phyloP scores from a whole-genome alignment of 2,797 vertebrate genomes.

The Bradypodion pumilum region DNA sequence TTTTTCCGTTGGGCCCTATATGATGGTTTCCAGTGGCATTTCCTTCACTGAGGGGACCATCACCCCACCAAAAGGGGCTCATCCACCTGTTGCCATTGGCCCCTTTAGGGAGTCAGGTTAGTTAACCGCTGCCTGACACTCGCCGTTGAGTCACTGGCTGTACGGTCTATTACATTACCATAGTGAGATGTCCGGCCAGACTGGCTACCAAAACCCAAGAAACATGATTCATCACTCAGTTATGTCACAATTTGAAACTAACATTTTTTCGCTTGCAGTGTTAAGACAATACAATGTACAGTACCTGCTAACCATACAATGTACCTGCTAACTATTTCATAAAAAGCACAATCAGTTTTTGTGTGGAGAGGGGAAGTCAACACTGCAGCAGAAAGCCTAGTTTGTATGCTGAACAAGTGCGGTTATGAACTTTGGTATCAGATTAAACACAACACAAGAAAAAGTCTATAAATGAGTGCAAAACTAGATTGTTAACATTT shows the following conservation, averaged over 20 bases:
- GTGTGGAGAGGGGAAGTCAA: constrained; percentile 38
- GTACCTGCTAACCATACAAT: background rate
- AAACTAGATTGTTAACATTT: constrained; percentile 55
- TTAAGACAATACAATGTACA: constrained; percentile 33
- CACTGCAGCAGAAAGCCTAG: constrained; percentile 57
- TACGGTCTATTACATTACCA: no score
- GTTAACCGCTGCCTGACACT: no score
- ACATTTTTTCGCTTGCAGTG: constrained; percentile 4
- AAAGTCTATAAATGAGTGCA: constrained; percentile 52
- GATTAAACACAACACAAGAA: constrained; percentile 42
- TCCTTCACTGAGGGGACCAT: no score
- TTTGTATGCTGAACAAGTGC: constrained; percentile 59
- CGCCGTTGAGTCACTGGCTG: no score
- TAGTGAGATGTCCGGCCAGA: no score
- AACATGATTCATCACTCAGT: constrained; percentile 42
- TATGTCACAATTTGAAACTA: constrained; percentile 32
- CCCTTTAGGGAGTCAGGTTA: no score
- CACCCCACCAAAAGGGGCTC: no score
- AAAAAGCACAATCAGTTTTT: constrained; percentile 47
- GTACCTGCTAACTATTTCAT: constrained; percentile 41
- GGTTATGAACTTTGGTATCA: constrained; percentile 44
- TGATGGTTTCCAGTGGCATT: no score
- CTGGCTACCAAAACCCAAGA: constrained; percentile 18
- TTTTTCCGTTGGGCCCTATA: no score
- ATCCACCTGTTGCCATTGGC: no score